These are phyloP conservation scores for Limenitis camilla DNA, from an alignment of 2,888 invertebrate genomes.

Conservation along the genomic window DNA sequence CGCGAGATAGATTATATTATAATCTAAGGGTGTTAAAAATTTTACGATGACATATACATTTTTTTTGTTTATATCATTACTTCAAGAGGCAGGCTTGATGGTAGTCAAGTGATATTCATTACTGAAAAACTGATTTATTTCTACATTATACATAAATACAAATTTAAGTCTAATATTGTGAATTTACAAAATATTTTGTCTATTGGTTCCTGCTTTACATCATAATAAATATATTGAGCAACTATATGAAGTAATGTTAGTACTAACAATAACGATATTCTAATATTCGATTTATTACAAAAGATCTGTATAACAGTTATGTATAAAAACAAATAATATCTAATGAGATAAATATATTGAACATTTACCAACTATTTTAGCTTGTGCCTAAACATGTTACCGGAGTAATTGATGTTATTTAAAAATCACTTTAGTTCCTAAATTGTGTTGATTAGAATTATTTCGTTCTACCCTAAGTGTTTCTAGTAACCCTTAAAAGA, in stretches of 20 bases:
- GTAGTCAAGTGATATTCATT: background rate
- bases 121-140: conserved; percentile 1
- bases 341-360: background rate
- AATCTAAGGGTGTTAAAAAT: no score
- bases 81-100: background rate
- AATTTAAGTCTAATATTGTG: conserved; percentile 11
- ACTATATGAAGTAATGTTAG: conserved; percentile 28
- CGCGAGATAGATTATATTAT: no score
- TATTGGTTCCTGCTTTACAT: conserved; percentile 10
- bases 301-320: conserved; percentile 1
- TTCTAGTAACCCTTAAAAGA: no score
- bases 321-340: background rate
- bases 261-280: conserved; percentile 18
- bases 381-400: no score
- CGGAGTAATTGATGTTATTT: no score
- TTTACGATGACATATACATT: no score
- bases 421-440: no score
- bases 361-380: no score
- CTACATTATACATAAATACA: conserved; percentile 12
- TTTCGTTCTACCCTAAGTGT: no score
- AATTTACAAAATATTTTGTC: conserved; percentile 14
- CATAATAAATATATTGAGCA: conserved; percentile 28
- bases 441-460: no score
- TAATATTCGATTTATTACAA: background rate
- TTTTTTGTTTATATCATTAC: no score